Evolutionary conservation across 1,140 invertebrate species (phyloP).

Genomic region (Vanessa tameamea): DNA sequence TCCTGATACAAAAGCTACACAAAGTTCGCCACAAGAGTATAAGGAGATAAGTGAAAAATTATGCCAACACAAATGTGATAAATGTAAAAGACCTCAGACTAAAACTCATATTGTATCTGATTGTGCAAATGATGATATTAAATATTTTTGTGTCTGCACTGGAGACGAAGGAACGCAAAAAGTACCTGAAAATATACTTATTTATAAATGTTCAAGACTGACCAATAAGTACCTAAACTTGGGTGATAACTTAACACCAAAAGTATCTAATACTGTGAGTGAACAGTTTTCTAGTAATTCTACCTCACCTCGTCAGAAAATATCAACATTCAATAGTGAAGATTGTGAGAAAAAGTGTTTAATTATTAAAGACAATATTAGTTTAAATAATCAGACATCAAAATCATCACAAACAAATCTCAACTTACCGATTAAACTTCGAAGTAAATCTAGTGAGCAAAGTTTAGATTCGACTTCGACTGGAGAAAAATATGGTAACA

Average conservation of each 20-base stretch:
- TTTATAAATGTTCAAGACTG: slow-evolving; percentile 66
- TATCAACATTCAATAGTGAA: slow-evolving; percentile 34
- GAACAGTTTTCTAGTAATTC: slow-evolving; percentile 31
- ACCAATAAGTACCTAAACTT: slow-evolving; percentile 45
- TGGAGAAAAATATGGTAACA: slow-evolving; percentile 3
- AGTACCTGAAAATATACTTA: slow-evolving; percentile 57
- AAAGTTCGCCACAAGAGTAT: slow-evolving; percentile 2
- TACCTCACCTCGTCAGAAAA: slow-evolving; percentile 21
- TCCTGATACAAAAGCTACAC: slow-evolving; percentile 14
- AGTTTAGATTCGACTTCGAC: slow-evolving; percentile 37
- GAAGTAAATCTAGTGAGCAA: slow-evolving; percentile 36
- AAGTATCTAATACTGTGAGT: slow-evolving; percentile 37
- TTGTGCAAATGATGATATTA: slow-evolving; percentile 49
- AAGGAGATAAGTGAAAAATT: not conserved
- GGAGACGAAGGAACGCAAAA: slow-evolving; percentile 41
- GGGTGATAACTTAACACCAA: slow-evolving; percentile 33
- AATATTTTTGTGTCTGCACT: slow-evolving; percentile 69
- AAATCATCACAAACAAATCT: slow-evolving; percentile 67
- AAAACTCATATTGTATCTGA: slow-evolving; percentile 38
- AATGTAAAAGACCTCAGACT: slow-evolving; percentile 34
- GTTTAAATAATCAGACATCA: slow-evolving; percentile 39
- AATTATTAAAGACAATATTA: slow-evolving; percentile 38
- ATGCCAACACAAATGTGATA: slow-evolving; percentile 22
- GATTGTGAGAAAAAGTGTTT: slow-evolving; percentile 38
- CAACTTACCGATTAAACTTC: slow-evolving; percentile 44